Conservation (phyloP, 2,888 invertebrate species). For the Drosophila fulvimacula region DNA sequence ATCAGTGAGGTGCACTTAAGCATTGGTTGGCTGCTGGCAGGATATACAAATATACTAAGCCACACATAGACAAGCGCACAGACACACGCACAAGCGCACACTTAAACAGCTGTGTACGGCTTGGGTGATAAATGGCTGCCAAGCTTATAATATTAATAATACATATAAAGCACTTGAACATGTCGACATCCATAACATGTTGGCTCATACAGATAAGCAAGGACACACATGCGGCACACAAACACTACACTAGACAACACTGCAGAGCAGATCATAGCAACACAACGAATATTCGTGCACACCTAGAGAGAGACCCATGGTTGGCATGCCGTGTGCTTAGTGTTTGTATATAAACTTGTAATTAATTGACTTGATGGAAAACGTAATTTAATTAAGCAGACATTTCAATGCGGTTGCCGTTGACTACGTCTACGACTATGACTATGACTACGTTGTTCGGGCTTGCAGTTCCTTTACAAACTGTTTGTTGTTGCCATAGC, state of each 20-base stretch:
- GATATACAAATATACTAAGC: conserved; percentile 10
- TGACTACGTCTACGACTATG: conserved; percentile 25
- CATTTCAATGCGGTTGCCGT: conserved; percentile 66
- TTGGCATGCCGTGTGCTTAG: conserved; percentile 44
- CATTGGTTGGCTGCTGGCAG: conserved; percentile 36
- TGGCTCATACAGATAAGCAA: conserved; percentile 51
- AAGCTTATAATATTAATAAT: conserved; percentile 82
- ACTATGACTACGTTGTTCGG: neutral
- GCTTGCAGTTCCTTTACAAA: conserved; percentile 24
- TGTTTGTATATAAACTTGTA: conserved; percentile 66
- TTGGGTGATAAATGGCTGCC: conserved; percentile 78
- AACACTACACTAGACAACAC: neutral
- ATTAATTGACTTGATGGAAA: conserved; percentile 82
- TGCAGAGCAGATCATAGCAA: conserved; percentile 5
- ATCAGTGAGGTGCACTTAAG: conserved; percentile 59
- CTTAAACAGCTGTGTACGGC: conserved; percentile 30
- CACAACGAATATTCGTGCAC: conserved; percentile 25
- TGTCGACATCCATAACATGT: conserved; percentile 77
- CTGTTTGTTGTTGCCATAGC: conserved; percentile 46
- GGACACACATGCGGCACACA: conserved; percentile 18
- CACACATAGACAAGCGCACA: conserved; percentile 6
- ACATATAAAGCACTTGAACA: conserved; percentile 77
- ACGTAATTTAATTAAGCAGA: conserved; percentile 81
- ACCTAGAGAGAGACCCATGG: conserved; percentile 19
- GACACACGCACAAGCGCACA: neutral